Evolutionary conservation across 2,888 invertebrate genomes (phyloP), one percentile per base, ranked within the genome.

Genomic region (Acanthosepion lycidas): DNA sequence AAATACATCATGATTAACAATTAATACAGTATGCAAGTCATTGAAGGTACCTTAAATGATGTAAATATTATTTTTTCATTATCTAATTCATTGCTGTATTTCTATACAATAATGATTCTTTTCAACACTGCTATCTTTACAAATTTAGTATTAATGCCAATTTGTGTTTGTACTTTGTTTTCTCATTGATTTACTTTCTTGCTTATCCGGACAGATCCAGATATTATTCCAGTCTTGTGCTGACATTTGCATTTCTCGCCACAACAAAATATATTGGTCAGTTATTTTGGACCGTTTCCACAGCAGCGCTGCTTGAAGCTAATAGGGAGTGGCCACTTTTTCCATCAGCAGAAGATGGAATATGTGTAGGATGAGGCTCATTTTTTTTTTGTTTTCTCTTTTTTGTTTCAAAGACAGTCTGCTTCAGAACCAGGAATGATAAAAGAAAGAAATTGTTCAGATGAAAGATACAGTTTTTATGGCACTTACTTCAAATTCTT

Each of bases 281-380:
- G 78, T 78, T 78, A 78, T 78, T 78, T 78, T 78, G 78, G 78
- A 78, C 78, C 15, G 78, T 78, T 78, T 78, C 78, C 78, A 78
- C n/a, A n/a, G n/a, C n/a, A 78, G 78, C 78, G 15, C 18, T 78
- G 78, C 78, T 78, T n/a, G 78, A 78, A 78, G 78, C n/a, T 9
- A 78, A 12, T n/a, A 78, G n/a, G 78, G 78, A 78, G 78, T 78
- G n/a, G n/a, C 78, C 9, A 78, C 15, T 78, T 78, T n/a, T 23
- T 12, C 78, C n/a, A 78, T 78, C 78, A n/a, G 33, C 78, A n/a
- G 9, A n/a, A 78, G n/a, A 15, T 78, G 78, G 78, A 78, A 78
- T 78, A 12, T 78, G n/a, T n/a, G n/a, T 78, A n/a, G 78, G 78
- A 78, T 78, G 78, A 33, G n/a, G 9, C 15, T 78, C 4, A 0